Evolutionary conservation across 2,888 invertebrate species (phyloP).

Genomic region (Himalopsyche tibetana): DNA sequence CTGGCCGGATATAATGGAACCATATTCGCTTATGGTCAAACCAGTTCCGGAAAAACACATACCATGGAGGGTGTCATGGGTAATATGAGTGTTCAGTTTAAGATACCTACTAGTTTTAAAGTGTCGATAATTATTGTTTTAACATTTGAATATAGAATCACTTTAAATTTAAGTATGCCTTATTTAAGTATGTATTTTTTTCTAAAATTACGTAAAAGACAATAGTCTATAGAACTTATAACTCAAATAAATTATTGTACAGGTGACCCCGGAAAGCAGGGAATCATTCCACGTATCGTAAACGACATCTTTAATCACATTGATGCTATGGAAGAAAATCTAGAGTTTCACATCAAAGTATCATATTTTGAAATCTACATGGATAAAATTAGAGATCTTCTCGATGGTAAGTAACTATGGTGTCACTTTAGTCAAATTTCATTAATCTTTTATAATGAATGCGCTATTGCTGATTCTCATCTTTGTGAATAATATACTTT

Average conservation of each 20-base stretch:
- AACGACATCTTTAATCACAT: conserved; percentile 99
- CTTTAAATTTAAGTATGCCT: background rate
- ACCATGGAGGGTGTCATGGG: conserved; percentile 99
- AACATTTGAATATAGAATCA: background rate
- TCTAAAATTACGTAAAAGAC: no score
- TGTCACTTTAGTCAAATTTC: background rate
- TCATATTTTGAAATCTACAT: conserved; percentile 99
- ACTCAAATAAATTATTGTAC: conserved; percentile 50
- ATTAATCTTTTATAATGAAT: no score
- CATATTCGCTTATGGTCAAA: conserved; percentile 99
- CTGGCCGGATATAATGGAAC: conserved; percentile 99
- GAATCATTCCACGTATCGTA: conserved; percentile 99
- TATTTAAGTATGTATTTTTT: no score
- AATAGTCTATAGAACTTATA: no score
- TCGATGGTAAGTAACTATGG: conserved; percentile 85
- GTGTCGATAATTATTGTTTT: background rate
- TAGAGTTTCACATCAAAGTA: conserved; percentile 99
- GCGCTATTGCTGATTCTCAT: background rate
- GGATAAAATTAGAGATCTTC: conserved; percentile 98
- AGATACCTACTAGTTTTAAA: background rate
- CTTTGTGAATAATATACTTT: background rate
- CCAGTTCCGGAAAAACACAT: conserved; percentile 99
- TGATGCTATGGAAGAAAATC: conserved; percentile 99
- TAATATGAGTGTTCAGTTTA: conserved; percentile 65
- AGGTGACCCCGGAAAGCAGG: conserved; percentile 92